A percentile compares a stretch with the other conserved stretches of the same genome.
Conservation (phyloP, 2,113 vertebrate species). For the Girardinichthys multiradiatus region DNA sequence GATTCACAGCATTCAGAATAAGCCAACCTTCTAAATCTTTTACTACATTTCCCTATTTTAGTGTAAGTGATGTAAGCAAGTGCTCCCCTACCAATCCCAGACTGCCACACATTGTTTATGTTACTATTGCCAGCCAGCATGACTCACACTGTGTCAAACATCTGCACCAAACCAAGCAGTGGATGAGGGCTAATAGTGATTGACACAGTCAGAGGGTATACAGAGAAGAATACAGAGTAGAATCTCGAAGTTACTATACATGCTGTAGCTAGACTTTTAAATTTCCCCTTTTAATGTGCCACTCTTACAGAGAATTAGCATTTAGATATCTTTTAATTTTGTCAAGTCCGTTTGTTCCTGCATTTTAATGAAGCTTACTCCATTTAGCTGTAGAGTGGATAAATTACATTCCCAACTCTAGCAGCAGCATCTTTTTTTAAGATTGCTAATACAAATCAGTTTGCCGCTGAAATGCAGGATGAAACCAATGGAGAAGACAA, state of each 20-base stretch:
- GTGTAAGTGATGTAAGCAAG: conserved; percentile 11
- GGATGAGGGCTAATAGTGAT: conserved; percentile 28
- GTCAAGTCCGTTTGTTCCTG: conserved; percentile 3
- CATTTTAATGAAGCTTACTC: conserved; percentile 22
- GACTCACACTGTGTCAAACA: conserved; percentile 50
- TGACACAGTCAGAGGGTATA: conserved; percentile 37
- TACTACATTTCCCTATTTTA: background rate
- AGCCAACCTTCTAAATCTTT: background rate
- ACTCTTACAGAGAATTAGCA: background rate
- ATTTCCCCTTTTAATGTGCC: background rate
- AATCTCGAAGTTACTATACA: background rate
- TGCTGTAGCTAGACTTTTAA: background rate
- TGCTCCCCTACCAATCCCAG: conserved; percentile 1
- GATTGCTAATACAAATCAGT: no score
- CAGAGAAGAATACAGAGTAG: conserved; percentile 8
- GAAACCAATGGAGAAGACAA: no score
- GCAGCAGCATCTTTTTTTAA: background rate
- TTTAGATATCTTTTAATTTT: conserved; percentile 11
- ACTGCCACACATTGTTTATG: conserved; percentile 38
- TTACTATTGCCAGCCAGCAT: conserved; percentile 31
- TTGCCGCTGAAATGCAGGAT: no score
- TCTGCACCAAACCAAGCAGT: conserved; percentile 21
- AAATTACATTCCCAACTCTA: conserved; percentile 6
- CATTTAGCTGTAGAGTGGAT: background rate
- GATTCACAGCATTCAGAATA: background rate